These are phyloP conservation scores for Cephonodes hylas DNA, from an alignment of 2,888 invertebrate genomes.

Conservation along the genomic window DNA sequence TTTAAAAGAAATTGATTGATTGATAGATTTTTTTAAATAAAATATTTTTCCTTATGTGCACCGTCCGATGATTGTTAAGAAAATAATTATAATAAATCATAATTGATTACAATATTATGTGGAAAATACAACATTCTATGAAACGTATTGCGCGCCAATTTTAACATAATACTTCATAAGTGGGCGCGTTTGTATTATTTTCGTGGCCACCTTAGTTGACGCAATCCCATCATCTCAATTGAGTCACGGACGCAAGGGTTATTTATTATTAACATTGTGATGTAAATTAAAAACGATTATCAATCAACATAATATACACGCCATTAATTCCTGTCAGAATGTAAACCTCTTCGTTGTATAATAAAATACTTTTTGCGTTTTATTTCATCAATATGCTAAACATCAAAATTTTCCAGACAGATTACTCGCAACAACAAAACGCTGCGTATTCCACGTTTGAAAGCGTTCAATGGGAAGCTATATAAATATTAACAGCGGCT, in stretches of 20 bases:
- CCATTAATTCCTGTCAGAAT: background rate
- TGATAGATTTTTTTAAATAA: no score
- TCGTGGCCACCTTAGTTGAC: background rate
- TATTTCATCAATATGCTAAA: background rate
- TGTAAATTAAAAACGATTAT: background rate
- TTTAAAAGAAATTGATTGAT: no score
- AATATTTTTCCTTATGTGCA: no score
- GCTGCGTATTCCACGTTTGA: background rate
- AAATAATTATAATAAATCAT: no score
- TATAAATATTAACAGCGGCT: background rate
- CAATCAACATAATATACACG: background rate
- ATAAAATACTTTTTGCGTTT: background rate
- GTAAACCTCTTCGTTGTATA: background rate
- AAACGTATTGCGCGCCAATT: background rate
- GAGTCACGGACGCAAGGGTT: slow-evolving; percentile 1
- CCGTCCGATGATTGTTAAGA: no score
- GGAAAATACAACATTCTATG: background rate
- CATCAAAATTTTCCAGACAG: background rate
- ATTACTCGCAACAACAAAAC: background rate
- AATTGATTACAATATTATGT: no score
- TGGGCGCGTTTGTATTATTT: background rate
- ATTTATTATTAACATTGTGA: slow-evolving; percentile 3
- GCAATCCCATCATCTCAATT: background rate
- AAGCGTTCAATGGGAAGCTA: background rate
- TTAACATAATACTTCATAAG: background rate